Conservation (phyloP, 2,113 vertebrate genomes). For the Mustela nigripes region DNA sequence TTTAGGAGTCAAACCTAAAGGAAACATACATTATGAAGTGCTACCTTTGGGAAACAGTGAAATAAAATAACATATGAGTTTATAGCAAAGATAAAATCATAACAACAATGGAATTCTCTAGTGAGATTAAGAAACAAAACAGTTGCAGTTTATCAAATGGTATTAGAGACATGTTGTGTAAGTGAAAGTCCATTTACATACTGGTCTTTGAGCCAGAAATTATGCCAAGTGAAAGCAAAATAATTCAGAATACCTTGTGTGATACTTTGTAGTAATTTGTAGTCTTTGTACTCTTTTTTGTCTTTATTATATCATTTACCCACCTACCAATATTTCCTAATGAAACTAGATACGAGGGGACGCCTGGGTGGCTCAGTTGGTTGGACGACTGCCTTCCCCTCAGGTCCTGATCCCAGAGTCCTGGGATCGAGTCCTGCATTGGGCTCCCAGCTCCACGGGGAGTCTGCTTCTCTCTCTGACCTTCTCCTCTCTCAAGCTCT, state of each 20-base stretch:
- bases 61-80: not conserved
- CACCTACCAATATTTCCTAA: not conserved
- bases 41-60: not conserved
- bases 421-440: too few relatives aligned
- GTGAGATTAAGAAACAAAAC: conserved; percentile 4
- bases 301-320: not conserved
- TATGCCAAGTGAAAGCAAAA: conserved; percentile 15
- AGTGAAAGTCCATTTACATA: not conserved
- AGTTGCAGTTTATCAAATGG: not conserved
- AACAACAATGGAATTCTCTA: not conserved
- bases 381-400: too few relatives aligned
- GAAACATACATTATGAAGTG: not conserved
- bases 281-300: not conserved
- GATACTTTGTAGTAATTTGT: not conserved
- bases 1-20: not conserved
- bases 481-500: too few relatives aligned
- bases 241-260: not conserved
- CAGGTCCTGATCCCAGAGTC: too few relatives aligned
- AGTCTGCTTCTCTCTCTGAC: too few relatives aligned
- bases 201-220: not conserved
- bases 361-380: too few relatives aligned
- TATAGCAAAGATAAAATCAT: conserved; percentile 3
- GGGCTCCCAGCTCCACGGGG: too few relatives aligned
- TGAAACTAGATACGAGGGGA: not conserved
- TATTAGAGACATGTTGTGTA: not conserved